Conservation (phyloP, 2,888 invertebrate species). For the Epistrophella euchroma region DNA sequence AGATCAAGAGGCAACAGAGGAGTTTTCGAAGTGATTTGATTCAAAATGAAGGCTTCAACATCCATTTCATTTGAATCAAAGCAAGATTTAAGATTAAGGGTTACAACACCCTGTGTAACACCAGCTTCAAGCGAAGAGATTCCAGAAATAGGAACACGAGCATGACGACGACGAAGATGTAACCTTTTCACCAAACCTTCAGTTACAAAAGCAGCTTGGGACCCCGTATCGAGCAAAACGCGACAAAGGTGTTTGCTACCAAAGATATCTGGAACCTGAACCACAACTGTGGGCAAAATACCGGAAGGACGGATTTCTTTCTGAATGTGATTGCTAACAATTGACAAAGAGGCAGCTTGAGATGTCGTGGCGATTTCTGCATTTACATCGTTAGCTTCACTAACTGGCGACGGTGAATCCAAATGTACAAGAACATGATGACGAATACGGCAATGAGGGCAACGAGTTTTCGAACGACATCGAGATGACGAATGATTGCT, state of each 20-base stretch:
- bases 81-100: not conserved
- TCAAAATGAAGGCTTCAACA: slow-evolving; percentile 5
- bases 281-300: not conserved
- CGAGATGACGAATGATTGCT: not conserved
- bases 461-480: not conserved
- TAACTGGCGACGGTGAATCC: not conserved
- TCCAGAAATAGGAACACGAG: slow-evolving; percentile 6
- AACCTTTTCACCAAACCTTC: not conserved
- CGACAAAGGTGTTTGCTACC: not conserved
- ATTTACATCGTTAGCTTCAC: not conserved
- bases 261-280: not conserved
- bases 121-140: slow-evolving; percentile 14
- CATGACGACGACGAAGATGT: not conserved
- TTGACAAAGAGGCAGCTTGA: not conserved
- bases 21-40: slow-evolving; percentile 1
- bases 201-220: slow-evolving; percentile 2
- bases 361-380: not conserved
- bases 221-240: not conserved
- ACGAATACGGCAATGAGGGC: not conserved
- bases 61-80: slow-evolving; percentile 22
- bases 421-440: not conserved
- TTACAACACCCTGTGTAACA: slow-evolving; percentile 27
- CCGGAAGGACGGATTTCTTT: not conserved
- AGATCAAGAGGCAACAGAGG: not conserved
- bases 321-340: not conserved